Percentiles rank a stretch among this genome's conserved stretches.
Conservation (phyloP, 2,797 vertebrate genomes). For the Xerus rutilus region DNA sequence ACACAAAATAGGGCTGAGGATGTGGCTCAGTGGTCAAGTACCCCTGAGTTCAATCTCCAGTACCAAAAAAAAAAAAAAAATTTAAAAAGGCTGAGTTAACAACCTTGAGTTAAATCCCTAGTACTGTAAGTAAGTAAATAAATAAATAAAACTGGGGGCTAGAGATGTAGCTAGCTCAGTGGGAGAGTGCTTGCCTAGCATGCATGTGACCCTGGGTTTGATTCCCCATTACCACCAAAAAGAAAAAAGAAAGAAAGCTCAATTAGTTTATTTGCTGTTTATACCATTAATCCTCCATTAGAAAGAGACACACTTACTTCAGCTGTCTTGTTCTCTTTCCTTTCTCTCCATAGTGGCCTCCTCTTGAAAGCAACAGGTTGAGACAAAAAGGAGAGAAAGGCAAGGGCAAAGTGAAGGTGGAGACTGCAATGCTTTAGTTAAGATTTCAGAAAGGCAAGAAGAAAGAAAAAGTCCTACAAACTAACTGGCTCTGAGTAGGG, state of each 20-base stretch:
- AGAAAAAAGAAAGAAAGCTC: background rate
- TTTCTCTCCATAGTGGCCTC: background rate
- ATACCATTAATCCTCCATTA: background rate
- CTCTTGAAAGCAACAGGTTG: slow-evolving; percentile 32
- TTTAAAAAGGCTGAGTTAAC: no score
- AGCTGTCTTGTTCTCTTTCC: background rate
- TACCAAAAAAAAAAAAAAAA: no score
- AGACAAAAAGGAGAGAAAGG: background rate
- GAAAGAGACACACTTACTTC: background rate
- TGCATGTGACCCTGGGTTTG: no score
- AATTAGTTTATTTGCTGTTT: slow-evolving; percentile 45
- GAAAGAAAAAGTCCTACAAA: background rate
- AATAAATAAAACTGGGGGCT: background rate
- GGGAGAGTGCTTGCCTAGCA: no score
- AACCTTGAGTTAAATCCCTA: background rate
- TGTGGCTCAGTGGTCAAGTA: no score
- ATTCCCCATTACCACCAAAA: background rate
- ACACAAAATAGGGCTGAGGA: no score
- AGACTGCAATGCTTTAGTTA: background rate
- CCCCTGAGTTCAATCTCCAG: no score
- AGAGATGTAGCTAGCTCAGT: no score
- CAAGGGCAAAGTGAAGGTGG: background rate
- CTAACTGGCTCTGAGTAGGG: background rate
- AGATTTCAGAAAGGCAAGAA: background rate
- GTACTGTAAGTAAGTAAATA: background rate